phyloP scores from a whole-genome alignment of 2,113 vertebrate genomes.

The Limnothrissa miodon region DNA sequence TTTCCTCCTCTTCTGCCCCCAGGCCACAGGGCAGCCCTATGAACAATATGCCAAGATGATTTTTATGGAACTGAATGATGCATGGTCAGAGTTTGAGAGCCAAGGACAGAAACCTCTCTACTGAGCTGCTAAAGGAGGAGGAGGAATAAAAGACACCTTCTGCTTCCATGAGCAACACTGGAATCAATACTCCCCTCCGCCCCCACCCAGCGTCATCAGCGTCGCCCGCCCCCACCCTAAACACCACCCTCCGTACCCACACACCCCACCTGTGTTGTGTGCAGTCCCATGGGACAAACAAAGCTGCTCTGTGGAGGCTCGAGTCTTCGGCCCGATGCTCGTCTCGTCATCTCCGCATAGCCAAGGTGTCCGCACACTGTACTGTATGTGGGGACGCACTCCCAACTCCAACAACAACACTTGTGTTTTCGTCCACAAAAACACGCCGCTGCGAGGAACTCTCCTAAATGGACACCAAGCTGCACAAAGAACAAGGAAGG shows the following conservation, averaged over 20 bases:
- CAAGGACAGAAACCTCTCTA: slow-evolving; percentile 98
- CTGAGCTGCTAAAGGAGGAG: slow-evolving; percentile 61
- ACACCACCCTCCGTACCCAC: slow-evolving; percentile 20
- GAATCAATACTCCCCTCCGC: slow-evolving; percentile 34
- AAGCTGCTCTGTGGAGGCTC: slow-evolving; percentile 54
- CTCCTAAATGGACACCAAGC: neutral
- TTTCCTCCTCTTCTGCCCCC: slow-evolving; percentile 6
- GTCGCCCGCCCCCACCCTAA: slow-evolving; percentile 48
- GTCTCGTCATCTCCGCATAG: slow-evolving; percentile 36
- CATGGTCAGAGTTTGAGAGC: slow-evolving; percentile 99
- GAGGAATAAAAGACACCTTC: slow-evolving; percentile 10
- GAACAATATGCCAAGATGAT: slow-evolving; percentile 99
- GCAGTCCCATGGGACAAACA: neutral
- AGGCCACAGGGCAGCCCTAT: slow-evolving; percentile 97
- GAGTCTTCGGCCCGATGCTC: slow-evolving; percentile 52
- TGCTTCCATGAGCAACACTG: neutral
- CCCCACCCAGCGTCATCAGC: slow-evolving; percentile 29
- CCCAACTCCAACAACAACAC: slow-evolving; percentile 28
- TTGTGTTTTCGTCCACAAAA: slow-evolving; percentile 30
- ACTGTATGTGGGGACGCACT: slow-evolving; percentile 51
- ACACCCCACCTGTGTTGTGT: slow-evolving; percentile 46
- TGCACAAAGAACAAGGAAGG: neutral
- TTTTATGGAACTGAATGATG: slow-evolving; percentile 99
- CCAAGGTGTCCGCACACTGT: slow-evolving; percentile 42
- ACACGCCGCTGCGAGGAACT: neutral